These are phyloP conservation scores for Argyresthia goedartella DNA, from an alignment of 2,888 invertebrate species.

Conservation along the genomic window DNA sequence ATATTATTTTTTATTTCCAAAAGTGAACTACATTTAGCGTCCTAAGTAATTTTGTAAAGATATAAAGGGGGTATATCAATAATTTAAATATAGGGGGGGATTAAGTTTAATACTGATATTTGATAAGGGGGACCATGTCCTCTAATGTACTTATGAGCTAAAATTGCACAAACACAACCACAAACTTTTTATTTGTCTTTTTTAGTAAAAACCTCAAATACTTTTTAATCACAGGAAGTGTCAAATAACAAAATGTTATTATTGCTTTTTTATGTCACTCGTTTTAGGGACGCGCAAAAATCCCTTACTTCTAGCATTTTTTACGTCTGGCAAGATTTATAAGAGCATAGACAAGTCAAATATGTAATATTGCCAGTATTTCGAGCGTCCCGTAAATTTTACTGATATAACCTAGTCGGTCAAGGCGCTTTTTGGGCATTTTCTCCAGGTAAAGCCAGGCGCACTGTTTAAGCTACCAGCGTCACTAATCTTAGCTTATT, in stretches of 20 bases:
- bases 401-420: background rate
- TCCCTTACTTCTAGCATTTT: too few relatives aligned
- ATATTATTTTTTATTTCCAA: too few relatives aligned
- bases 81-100: background rate
- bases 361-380: background rate
- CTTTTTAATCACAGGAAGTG: background rate
- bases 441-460: conserved; percentile 35
- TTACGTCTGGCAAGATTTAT: too few relatives aligned
- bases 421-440: background rate
- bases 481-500: conserved; percentile 57
- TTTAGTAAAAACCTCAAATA: conserved; percentile 12
- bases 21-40: too few relatives aligned
- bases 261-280: conserved; percentile 38
- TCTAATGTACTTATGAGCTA: conserved; percentile 31
- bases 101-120: conserved; percentile 4
- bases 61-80: background rate
- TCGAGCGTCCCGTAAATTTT: background rate
- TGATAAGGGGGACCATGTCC: background rate
- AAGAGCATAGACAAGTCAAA: too few relatives aligned
- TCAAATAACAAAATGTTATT: conserved; percentile 18
- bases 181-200: conserved; percentile 51
- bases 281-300: too few relatives aligned
- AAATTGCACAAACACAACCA: conserved; percentile 69
- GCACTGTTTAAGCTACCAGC: conserved; percentile 22
- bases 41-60: background rate